Conservation (phyloP, 2,113 vertebrate genomes). For the Xenopus laevis region DNA sequence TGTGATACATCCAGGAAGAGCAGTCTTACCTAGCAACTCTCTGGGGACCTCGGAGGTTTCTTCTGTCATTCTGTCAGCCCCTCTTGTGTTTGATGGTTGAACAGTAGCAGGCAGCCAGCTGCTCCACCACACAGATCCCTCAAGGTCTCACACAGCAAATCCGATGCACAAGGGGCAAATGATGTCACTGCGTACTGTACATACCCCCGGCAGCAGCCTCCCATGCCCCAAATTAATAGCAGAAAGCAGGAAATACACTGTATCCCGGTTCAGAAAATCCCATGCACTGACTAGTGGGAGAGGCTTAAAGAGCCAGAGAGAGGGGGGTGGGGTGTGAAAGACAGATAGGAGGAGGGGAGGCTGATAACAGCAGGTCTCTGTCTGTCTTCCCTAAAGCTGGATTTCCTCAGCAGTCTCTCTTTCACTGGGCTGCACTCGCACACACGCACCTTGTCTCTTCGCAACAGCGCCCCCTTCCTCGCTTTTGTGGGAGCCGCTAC, state of each 20-base stretch:
- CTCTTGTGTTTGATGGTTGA: constrained; percentile 44
- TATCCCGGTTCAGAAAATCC: constrained; percentile 38
- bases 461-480: no score
- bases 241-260: constrained; percentile 30
- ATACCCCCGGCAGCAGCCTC: constrained; percentile 14
- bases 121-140: constrained; percentile 4
- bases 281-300: constrained; percentile 43
- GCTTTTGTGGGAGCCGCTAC: no score
- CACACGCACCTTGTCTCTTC: not conserved
- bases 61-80: constrained; percentile 72
- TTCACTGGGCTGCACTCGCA: not conserved
- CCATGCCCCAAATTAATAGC: constrained; percentile 20
- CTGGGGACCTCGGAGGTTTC: constrained; percentile 80
- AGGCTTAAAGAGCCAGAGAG: constrained; percentile 37
- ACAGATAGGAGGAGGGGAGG: constrained; percentile 36
- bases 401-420: not conserved
- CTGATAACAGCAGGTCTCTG: constrained; percentile 34
- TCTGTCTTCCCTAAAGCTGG: constrained; percentile 14
- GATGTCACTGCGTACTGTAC: not conserved
- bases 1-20: not conserved
- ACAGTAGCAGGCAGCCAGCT: constrained; percentile 23
- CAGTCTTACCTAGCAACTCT: constrained; percentile 81
- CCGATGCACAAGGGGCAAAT: not conserved
- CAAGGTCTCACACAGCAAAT: not conserved
- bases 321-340: constrained; percentile 32